These are phyloP conservation scores for Sinosuthora webbiana DNA, from an alignment of 2,113 vertebrate genomes.

Conservation along the genomic window DNA sequence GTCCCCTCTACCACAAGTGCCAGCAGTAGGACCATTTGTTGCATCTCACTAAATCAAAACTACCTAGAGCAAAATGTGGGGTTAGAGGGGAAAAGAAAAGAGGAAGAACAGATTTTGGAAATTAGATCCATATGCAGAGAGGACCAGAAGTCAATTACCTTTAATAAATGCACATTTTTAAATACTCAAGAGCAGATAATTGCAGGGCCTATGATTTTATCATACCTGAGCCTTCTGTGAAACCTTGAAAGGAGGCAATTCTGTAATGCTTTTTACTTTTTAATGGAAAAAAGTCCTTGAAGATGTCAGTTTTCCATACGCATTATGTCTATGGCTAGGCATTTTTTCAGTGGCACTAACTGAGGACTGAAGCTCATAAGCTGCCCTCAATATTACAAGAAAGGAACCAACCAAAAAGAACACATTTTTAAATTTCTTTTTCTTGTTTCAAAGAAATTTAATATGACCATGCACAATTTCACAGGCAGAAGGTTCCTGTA, in stretches of 20 bases:
- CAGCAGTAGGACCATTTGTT: not conserved
- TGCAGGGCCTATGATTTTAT: constrained; percentile 36
- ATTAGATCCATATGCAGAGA: not conserved
- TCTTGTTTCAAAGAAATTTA: not conserved
- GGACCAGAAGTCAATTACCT: constrained; percentile 8
- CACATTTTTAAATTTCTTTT: not conserved
- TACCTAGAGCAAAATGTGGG: not conserved
- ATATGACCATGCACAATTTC: not conserved
- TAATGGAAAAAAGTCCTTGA: not conserved
- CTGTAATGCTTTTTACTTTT: constrained; percentile 2
- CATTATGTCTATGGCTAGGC: not conserved
- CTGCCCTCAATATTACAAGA: not conserved
- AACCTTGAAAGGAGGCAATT: not conserved
- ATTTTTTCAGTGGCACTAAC: not conserved
- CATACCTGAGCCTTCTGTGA: not conserved
- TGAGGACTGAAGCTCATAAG: not conserved
- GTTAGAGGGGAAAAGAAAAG: not conserved
- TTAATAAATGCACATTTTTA: not conserved
- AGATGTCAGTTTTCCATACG: not conserved
- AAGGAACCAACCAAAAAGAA: not conserved
- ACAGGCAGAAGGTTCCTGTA: not conserved
- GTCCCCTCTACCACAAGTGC: not conserved
- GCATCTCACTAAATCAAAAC: not conserved
- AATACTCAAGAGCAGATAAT: not conserved
- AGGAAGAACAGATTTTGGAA: not conserved